phyloP scores from a whole-genome alignment of 2,888 invertebrate genomes.

The Azorinus chamasolen region DNA sequence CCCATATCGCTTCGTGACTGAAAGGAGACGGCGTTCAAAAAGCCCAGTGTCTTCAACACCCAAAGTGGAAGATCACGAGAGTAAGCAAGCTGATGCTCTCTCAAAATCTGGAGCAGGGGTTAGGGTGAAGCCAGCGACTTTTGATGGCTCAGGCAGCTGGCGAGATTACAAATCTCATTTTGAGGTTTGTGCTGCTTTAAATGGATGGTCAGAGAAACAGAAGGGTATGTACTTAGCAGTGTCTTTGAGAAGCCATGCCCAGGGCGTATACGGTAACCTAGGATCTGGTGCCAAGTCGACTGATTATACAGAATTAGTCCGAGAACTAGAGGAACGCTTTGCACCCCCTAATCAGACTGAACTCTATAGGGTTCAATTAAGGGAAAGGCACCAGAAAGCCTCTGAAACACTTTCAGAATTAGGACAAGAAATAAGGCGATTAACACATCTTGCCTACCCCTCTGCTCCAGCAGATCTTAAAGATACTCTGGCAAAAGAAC shows the following conservation, averaged over 20 bases:
- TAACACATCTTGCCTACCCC: slow-evolving; percentile 19
- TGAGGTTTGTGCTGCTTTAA: slow-evolving; percentile 17
- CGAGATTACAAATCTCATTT: slow-evolving; percentile 14
- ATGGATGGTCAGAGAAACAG: slow-evolving; percentile 5
- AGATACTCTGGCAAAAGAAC: slow-evolving; percentile 18
- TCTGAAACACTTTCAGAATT: slow-evolving; percentile 18
- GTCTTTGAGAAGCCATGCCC: slow-evolving; percentile 21
- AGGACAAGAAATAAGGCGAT: slow-evolving; percentile 16
- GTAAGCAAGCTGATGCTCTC: neutral
- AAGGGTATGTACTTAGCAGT: slow-evolving; percentile 14
- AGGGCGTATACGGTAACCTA: slow-evolving; percentile 14
- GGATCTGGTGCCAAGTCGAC: neutral
- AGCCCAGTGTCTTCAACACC: neutral
- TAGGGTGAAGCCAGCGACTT: slow-evolving; percentile 7
- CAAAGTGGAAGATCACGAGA: neutral
- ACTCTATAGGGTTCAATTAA: slow-evolving; percentile 17
- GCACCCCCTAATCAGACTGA: slow-evolving; percentile 30
- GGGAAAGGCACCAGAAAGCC: slow-evolving; percentile 11
- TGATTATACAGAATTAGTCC: neutral
- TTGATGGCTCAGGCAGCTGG: slow-evolving; percentile 12
- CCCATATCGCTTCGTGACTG: no score
- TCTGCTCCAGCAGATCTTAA: slow-evolving; percentile 9
- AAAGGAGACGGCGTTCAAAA: no score
- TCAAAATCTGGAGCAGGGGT: neutral
- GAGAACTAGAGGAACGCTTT: slow-evolving; percentile 9